These are phyloP conservation scores for Cremastinae sp. DNA, from an alignment of 2,888 invertebrate genomes.

Conservation along the genomic window DNA sequence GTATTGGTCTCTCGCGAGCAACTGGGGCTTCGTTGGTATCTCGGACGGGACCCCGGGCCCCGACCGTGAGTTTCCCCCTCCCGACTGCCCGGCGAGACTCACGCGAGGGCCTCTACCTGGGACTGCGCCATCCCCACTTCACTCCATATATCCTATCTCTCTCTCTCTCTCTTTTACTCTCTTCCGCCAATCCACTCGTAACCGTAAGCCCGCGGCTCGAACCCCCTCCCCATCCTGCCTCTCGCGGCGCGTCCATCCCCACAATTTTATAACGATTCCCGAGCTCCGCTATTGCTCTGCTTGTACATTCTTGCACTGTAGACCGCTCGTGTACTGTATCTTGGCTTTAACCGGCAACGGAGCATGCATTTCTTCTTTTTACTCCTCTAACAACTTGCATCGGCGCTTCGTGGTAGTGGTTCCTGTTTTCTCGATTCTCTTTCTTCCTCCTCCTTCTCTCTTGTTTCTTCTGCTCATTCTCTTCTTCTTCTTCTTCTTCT, in stretches of 20 bases:
- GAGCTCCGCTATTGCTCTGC: constrained; percentile 56
- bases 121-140: constrained; percentile 53
- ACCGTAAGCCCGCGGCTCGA: constrained; percentile 8
- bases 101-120: constrained; percentile 65
- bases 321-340: constrained; percentile 50
- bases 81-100: constrained; percentile 44
- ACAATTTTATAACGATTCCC: constrained; percentile 15
- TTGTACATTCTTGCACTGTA: constrained; percentile 41
- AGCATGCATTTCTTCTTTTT: constrained; percentile 59
- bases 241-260: constrained; percentile 8
- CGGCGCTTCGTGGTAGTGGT: constrained; percentile 17
- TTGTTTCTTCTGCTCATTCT: constrained; percentile 11
- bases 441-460: constrained; percentile 26
- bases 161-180: constrained; percentile 41
- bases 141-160: constrained; percentile 40
- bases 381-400: constrained; percentile 14
- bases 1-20: constrained; percentile 73
- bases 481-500: constrained; percentile 7
- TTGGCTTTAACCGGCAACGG: constrained; percentile 51
- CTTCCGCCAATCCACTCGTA: constrained; percentile 26
- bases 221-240: constrained; percentile 24
- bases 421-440: constrained; percentile 51
- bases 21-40: constrained; percentile 75
- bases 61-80: constrained; percentile 70
- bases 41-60: constrained; percentile 74